A percentile compares a stretch with the other conserved stretches of the same genome.
phyloP scores from a whole-genome alignment of 2,113 vertebrate species.

The Procavia capensis region DNA sequence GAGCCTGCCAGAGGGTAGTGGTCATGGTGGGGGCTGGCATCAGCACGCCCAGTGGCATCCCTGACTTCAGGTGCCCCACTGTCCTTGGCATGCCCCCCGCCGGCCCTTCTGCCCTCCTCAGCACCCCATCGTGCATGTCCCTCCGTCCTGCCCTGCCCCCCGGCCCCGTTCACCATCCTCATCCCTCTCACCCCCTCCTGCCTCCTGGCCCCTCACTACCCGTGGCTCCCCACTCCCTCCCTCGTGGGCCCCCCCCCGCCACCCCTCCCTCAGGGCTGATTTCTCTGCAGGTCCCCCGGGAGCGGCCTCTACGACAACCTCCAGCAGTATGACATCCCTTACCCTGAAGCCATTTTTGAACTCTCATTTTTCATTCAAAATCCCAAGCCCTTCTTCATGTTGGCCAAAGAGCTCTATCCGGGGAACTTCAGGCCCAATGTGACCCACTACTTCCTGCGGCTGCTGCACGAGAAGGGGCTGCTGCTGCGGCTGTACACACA shows the following conservation, averaged over 20 bases:
- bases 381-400: constrained; percentile 93
- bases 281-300: constrained; percentile 90
- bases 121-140: no score
- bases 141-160: no score
- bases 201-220: background rate
- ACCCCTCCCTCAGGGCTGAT: background rate
- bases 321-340: constrained; percentile 93
- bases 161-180: no score
- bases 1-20: constrained; percentile 88
- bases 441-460: constrained; percentile 93
- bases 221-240: background rate
- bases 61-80: constrained; percentile 93
- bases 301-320: constrained; percentile 95
- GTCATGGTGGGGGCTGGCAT: constrained; percentile 97
- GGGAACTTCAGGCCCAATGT: constrained; percentile 92
- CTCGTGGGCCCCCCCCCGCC: background rate
- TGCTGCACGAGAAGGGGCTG: constrained; percentile 93
- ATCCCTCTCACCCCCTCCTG: background rate
- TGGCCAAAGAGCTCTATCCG: constrained; percentile 95
- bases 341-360: constrained; percentile 97
- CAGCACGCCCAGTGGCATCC: constrained; percentile 97
- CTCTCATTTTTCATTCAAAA: constrained; percentile 93
- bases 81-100: no score
- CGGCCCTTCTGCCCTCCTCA: no score
- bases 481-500: constrained; percentile 97